phyloP scores from a whole-genome alignment of 2,888 invertebrate species.

The Disparrhopalites patrizii region DNA sequence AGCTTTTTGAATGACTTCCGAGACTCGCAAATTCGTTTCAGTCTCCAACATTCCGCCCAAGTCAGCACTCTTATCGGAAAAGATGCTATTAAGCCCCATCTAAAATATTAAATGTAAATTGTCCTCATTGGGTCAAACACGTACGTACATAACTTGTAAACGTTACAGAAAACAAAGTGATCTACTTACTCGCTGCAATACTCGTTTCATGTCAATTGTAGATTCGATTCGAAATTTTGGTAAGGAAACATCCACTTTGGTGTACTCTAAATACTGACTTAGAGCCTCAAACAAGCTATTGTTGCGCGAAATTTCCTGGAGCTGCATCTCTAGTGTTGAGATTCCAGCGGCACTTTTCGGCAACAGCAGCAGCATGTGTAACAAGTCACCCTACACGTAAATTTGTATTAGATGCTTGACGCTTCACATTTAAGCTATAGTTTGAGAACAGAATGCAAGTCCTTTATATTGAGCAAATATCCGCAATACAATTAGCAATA shows the following conservation, averaged over 20 bases:
- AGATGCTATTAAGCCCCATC: slow-evolving; percentile 11
- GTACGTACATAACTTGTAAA: too few relatives aligned
- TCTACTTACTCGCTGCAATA: slow-evolving; percentile 61
- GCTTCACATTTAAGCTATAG: too few relatives aligned
- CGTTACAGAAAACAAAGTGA: too few relatives aligned
- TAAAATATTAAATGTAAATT: neutral
- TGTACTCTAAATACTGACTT: too few relatives aligned
- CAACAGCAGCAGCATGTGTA: slow-evolving; percentile 71
- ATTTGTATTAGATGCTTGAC: too few relatives aligned
- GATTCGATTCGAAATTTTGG: slow-evolving; percentile 79
- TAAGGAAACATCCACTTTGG: slow-evolving; percentile 64
- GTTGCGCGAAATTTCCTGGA: slow-evolving; percentile 58
- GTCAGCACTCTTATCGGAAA: slow-evolving; percentile 63
- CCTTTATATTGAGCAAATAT: too few relatives aligned
- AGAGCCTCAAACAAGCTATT: too few relatives aligned
- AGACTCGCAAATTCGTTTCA: slow-evolving; percentile 64
- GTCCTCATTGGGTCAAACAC: neutral
- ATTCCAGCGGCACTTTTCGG: slow-evolving; percentile 66
- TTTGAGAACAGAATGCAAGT: too few relatives aligned
- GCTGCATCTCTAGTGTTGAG: slow-evolving; percentile 59
- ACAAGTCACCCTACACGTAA: too few relatives aligned
- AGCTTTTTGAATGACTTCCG: slow-evolving; percentile 74
- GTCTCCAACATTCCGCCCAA: slow-evolving; percentile 62
- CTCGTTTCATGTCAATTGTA: slow-evolving; percentile 60
- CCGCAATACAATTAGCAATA: too few relatives aligned